Conservation (phyloP, 1,140 invertebrate species). For the Drosophila burlai region DNA sequence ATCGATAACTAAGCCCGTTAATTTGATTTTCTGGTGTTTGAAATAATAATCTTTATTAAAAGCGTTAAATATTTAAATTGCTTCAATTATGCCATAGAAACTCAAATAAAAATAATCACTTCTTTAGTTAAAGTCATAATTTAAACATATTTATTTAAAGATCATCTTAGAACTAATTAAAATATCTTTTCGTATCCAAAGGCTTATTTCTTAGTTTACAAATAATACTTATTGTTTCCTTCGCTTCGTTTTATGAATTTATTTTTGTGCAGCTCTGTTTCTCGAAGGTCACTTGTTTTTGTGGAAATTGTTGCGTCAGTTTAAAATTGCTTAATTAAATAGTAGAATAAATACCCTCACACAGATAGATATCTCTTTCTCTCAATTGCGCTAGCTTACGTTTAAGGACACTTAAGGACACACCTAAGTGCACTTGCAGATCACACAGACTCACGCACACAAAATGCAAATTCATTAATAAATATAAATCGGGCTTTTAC, state of each 20-base stretch:
- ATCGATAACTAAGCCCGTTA: neutral
- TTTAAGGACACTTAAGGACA: slow-evolving; percentile 22
- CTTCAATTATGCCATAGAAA: too few species aligned
- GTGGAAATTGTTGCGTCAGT: slow-evolving; percentile 21
- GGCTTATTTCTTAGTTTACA: slow-evolving; percentile 27
- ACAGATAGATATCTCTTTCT: slow-evolving; percentile 9
- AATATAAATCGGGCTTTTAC: slow-evolving; percentile 5
- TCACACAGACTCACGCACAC: slow-evolving; percentile 13
- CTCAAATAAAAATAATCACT: neutral
- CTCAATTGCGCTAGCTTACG: slow-evolving; percentile 40
- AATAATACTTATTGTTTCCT: slow-evolving; percentile 42
- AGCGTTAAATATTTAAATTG: neutral
- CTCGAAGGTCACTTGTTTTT: slow-evolving; percentile 41
- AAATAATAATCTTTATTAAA: neutral
- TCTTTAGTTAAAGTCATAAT: neutral
- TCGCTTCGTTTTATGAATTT: neutral
- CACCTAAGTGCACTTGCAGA: slow-evolving; percentile 40
- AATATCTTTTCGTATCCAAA: slow-evolving; percentile 18
- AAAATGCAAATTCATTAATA: slow-evolving; percentile 34
- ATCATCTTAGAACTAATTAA: slow-evolving; percentile 26
- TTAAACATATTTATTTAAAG: slow-evolving; percentile 25
- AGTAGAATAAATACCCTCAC: slow-evolving; percentile 37
- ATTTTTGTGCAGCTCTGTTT: slow-evolving; percentile 22
- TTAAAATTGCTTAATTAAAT: slow-evolving; percentile 40
- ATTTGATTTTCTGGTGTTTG: neutral